phyloP scores from a whole-genome alignment of 2,888 invertebrate genomes.

The Dicycla oo region DNA sequence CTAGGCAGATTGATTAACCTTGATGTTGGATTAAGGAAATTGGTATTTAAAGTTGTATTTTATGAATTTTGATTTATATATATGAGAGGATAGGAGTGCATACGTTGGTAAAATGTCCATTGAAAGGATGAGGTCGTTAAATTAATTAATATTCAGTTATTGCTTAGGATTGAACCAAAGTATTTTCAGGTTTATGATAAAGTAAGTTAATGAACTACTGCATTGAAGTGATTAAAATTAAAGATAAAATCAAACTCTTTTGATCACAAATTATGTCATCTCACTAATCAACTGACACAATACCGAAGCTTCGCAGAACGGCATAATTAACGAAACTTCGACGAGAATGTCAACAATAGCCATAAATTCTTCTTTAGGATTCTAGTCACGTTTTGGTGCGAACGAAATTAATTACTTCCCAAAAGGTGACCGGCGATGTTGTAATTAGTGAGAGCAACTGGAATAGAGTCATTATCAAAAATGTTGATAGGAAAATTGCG shows the following conservation, averaged over 20 bases:
- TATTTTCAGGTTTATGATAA: neutral
- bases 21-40: neutral
- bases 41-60: neutral
- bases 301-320: slow-evolving; percentile 37
- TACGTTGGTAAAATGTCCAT: too few relatives aligned
- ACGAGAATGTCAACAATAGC: slow-evolving; percentile 59
- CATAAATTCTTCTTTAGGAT: slow-evolving; percentile 59
- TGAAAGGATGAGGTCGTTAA: too few relatives aligned
- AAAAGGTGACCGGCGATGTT: slow-evolving; percentile 53
- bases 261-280: slow-evolving; percentile 10
- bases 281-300: slow-evolving; percentile 51
- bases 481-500: slow-evolving; percentile 41
- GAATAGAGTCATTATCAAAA: slow-evolving; percentile 45
- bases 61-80: neutral
- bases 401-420: slow-evolving; percentile 64
- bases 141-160: neutral
- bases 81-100: neutral
- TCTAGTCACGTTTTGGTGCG: slow-evolving; percentile 65
- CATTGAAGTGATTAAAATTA: neutral
- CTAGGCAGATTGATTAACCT: too few relatives aligned
- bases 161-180: neutral
- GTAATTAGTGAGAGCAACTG: slow-evolving; percentile 58
- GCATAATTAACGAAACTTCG: slow-evolving; percentile 62
- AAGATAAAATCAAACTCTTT: neutral
- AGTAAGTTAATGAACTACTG: neutral